A percentile compares a stretch with the other conserved stretches of the same genome.
Conservation (phyloP, 2,888 invertebrate species). For the Scaptodrosophila latifasciaeformis region DNA sequence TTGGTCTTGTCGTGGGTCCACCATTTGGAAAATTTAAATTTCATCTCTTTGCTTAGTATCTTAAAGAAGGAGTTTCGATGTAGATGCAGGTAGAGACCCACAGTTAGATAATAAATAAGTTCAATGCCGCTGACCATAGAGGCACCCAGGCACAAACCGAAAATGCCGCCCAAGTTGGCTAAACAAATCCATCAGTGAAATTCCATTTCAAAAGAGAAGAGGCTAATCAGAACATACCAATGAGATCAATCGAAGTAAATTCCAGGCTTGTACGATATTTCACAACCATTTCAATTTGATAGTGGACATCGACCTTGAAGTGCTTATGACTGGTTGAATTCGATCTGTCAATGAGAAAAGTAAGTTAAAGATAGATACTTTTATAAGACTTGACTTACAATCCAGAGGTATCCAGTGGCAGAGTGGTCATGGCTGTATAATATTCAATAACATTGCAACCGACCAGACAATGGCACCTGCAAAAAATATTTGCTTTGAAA, state of each 20-base stretch:
- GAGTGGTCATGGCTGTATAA: conserved; percentile 51
- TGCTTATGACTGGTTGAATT: conserved; percentile 29
- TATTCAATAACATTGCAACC: conserved; percentile 68
- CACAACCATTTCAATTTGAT: conserved; percentile 71
- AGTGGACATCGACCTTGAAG: conserved; percentile 74
- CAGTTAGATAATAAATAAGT: conserved; percentile 73
- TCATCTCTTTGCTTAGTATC: conserved; percentile 26
- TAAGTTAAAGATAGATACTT: neutral
- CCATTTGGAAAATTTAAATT: conserved; percentile 22
- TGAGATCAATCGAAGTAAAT: conserved; percentile 74
- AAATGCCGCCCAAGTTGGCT: conserved; percentile 76
- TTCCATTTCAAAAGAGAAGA: neutral
- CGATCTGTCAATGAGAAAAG: conserved; percentile 44
- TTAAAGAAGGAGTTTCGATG: conserved; percentile 56
- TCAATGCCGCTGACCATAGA: conserved; percentile 75
- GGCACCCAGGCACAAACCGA: conserved; percentile 76
- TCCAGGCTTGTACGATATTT: conserved; percentile 75
- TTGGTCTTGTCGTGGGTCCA: conserved; percentile 36
- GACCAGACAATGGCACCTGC: conserved; percentile 70
- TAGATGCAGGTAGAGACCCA: conserved; percentile 64
- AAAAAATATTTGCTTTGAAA: no score
- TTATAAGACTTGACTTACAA: no score
- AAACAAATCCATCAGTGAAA: conserved; percentile 5
- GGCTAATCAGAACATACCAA: conserved; percentile 70
- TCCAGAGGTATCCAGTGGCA: conserved; percentile 33